Base-by-base conservation (phyloP, 1,140 invertebrate genomes). In the Melanaphis sacchari region DNA sequence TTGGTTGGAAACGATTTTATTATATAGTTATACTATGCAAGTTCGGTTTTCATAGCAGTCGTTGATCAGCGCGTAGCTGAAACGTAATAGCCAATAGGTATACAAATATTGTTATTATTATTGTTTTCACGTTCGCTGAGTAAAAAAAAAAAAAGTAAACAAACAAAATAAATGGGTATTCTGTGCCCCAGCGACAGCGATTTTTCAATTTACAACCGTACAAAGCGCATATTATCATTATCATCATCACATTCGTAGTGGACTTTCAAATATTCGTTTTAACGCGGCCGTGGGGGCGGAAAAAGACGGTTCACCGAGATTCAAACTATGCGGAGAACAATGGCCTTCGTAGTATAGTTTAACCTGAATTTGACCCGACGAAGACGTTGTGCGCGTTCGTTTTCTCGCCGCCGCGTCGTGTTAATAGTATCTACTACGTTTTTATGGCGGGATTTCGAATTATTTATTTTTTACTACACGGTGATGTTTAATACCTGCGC, bases 401-500 rank as follows among this genome's bases (percentile, higher is more conserved):
- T 38, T 49, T 24, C 31, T 66, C 38, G 87, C 43, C 11, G 52
- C 31, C 59, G 31, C 59, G 6, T 24, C 26, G 54, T 18, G 46
- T 49, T 49, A 2, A 21, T 49, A 49, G 15, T 49, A 49, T 15
- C 46, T 49, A 49, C 46, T 49, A 49, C 18, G 46, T 66, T 66
- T 90, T 90, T 26, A 90, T 41, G 49, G 54, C 89, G 89, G 52
- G 49, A 38, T 46, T 36, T 89, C 15, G 15, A 18, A 76, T 89
- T 89, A 38, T 90, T 90, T 90, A 26, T 41, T 21, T 90, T 90
- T 90, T 66, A 90, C 89, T 76, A 76, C n/a, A 76, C 59, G 59
- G 36, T 36, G 89, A 31, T 59, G 89, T 90, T 59, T 59, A 59
- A 59, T 90, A 59, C 89, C 52, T 59, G 89, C 38, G 89, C 54